A percentile compares a stretch with the other conserved stretches of the same genome.
phyloP scores from a whole-genome alignment of 2,888 invertebrate species.

The Pyrrhosoma nymphula region DNA sequence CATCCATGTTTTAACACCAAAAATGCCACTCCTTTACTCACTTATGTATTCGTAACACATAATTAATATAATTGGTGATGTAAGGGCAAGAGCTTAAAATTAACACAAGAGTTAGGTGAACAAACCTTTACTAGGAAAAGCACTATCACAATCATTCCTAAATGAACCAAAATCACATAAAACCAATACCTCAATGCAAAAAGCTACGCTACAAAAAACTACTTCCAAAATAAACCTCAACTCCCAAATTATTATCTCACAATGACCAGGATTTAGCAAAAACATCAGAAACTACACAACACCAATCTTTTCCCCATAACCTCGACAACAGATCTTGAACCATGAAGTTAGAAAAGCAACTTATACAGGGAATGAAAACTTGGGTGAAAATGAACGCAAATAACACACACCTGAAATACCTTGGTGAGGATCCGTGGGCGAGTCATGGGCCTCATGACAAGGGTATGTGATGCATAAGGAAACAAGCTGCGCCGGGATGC shows the following conservation, averaged over 20 bases:
- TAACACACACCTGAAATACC: constrained; percentile 73
- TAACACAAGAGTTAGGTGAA: background rate
- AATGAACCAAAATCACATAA: background rate
- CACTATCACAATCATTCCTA: background rate
- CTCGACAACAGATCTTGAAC: background rate
- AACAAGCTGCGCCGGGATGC: constrained; percentile 63
- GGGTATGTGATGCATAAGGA: constrained; percentile 69
- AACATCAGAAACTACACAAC: background rate
- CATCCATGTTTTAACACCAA: too few species aligned
- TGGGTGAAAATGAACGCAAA: constrained; percentile 38
- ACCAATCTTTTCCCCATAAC: background rate
- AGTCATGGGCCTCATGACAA: constrained; percentile 69
- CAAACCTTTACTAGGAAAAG: background rate
- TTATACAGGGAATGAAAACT: background rate
- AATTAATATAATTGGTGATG: background rate
- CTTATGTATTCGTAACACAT: background rate
- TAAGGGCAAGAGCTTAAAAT: background rate
- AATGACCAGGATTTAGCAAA: background rate
- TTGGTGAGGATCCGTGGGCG: constrained; percentile 74
- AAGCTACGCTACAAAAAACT: background rate
- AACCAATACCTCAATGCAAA: background rate
- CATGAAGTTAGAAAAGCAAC: background rate
- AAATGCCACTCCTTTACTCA: too few species aligned
- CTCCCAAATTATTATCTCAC: background rate
- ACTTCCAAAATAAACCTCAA: background rate